A percentile compares a stretch with the other conserved stretches of the same genome.
Conservation (phyloP, 2,888 invertebrate species). For the Ophion costatus region DNA sequence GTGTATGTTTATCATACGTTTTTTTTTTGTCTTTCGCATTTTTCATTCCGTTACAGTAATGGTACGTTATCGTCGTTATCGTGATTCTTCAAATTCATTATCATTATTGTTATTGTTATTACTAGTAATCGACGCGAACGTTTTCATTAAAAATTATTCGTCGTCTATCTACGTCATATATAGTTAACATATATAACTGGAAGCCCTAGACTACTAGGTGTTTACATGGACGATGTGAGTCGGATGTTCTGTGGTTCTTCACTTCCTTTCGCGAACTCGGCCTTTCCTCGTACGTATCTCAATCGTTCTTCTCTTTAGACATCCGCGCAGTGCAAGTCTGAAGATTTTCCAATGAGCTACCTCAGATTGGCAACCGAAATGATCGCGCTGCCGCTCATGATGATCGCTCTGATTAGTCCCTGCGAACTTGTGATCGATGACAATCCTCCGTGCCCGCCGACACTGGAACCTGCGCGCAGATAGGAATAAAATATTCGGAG, state of each 20-base stretch:
- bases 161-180: slow-evolving; percentile 82
- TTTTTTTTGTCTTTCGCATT: slow-evolving; percentile 40
- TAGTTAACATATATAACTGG: slow-evolving; percentile 83
- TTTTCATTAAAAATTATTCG: slow-evolving; percentile 78
- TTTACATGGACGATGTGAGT: slow-evolving; percentile 83
- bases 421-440: slow-evolving; percentile 32
- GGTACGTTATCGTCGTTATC: slow-evolving; percentile 58
- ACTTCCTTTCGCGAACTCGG: slow-evolving; percentile 9
- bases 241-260: slow-evolving; percentile 62
- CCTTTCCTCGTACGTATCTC: slow-evolving; percentile 15
- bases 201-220: slow-evolving; percentile 83
- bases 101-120: slow-evolving; percentile 50
- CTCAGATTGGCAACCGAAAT: slow-evolving; percentile 46
- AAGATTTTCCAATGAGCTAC: slow-evolving; percentile 52
- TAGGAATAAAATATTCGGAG: not conserved
- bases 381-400: slow-evolving; percentile 45
- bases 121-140: slow-evolving; percentile 60
- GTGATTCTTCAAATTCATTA: slow-evolving; percentile 37
- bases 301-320: slow-evolving; percentile 44
- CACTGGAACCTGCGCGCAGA: slow-evolving; percentile 49
- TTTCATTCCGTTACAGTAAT: slow-evolving; percentile 46
- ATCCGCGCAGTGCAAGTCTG: slow-evolving; percentile 23
- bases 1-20: slow-evolving; percentile 62
- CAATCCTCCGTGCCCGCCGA: slow-evolving; percentile 15
- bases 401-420: slow-evolving; percentile 44